phyloP scores from a whole-genome alignment of 2,888 invertebrate species.

The Melipona beecheii region DNA sequence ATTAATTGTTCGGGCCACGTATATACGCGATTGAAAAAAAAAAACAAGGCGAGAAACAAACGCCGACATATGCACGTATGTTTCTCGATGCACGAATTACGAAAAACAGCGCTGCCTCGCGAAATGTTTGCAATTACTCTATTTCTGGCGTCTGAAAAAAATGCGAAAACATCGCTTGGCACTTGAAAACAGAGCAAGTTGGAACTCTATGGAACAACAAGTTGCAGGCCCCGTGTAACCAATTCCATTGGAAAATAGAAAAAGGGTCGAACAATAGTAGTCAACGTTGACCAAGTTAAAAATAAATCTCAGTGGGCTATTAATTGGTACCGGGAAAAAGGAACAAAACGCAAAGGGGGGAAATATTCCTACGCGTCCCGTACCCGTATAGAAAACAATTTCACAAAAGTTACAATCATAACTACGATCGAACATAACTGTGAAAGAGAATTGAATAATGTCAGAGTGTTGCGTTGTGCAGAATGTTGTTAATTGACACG shows the following conservation, averaged over 20 bases:
- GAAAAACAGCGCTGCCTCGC: slow-evolving; percentile 3
- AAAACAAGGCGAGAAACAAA: not conserved
- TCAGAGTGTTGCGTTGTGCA: not conserved
- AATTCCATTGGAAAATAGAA: not conserved
- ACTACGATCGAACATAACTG: too few relatives aligned
- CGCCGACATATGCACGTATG: not conserved
- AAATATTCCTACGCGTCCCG: not conserved
- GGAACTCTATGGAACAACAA: not conserved
- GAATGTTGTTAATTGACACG: not conserved
- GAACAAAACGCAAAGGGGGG: not conserved
- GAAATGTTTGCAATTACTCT: slow-evolving; percentile 26
- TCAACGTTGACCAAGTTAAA: not conserved
- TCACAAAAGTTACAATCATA: not conserved
- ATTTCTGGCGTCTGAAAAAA: slow-evolving; percentile 14
- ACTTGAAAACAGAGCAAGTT: not conserved
- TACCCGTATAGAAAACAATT: not conserved
- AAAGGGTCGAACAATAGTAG: not conserved
- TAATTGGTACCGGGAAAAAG: not conserved
- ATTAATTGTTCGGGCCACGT: not conserved
- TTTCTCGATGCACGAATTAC: not conserved
- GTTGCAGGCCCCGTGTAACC: not conserved
- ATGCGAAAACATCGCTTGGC: not conserved
- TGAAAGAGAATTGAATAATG: not conserved
- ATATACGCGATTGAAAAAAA: too few relatives aligned
- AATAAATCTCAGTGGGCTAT: not conserved